Evolutionary conservation across 2,888 invertebrate genomes (phyloP), one percentile per base, ranked within the genome.

Genomic region (Hololepta plana): DNA sequence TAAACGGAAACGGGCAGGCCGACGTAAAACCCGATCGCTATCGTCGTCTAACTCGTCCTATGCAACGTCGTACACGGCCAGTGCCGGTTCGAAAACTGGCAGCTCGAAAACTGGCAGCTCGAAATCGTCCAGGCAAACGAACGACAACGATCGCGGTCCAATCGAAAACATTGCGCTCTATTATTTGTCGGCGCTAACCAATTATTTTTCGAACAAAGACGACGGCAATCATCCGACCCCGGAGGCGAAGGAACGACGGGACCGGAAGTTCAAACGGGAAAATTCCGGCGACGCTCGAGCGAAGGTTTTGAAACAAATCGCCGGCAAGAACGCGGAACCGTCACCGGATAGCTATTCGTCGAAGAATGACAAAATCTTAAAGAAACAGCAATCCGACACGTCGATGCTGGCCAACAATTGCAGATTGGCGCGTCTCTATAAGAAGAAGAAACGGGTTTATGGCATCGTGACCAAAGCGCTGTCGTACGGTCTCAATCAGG

Each of bases 141-240:
- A 12, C 7, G 11, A 9, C 24, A 12, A 7, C 26, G 7, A 28
- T 11, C 10, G 28, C 16, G 10, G 23, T 31, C 6, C 37, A 37
- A 37, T n/a, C n/a, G 37, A 38, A 26, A 37, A 38, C 29, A 34
- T 37, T 14, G 38, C 36, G 3, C 21, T 37, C 10, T 35, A 38
- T 30, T 38, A 38, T 26, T 24, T 38, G 16, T 30, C 33, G 3
- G 35, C 36, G 20, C 23, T 37, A n/a, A n/a, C n/a, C n/a, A n/a
- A n/a, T n/a, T n/a, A n/a, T n/a, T n/a, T n/a, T n/a, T n/a, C n/a
- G n/a, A n/a, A n/a, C n/a, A n/a, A n/a, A n/a, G 10, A 27, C 24
- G 24, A 4, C 25, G 11, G n/a, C 19, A 3, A 21, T 13, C 16
- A 24, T 10, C n/a, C 15, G 15, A 20, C 19, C 7, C 24, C 24